A percentile compares a stretch with the other conserved stretches of the same genome.
Conservation (phyloP, 2,797 vertebrate species). For the Diplodus puntazzo region DNA sequence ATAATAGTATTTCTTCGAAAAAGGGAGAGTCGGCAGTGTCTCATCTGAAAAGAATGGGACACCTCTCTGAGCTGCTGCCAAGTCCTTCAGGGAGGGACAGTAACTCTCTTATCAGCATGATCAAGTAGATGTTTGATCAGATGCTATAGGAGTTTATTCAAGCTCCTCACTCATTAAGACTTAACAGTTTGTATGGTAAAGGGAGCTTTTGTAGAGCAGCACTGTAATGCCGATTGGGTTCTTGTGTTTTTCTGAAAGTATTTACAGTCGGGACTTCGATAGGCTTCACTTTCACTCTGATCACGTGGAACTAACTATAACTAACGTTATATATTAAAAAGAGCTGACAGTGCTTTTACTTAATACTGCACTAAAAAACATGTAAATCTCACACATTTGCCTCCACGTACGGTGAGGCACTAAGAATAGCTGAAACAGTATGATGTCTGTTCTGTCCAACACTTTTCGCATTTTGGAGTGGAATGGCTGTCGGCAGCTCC, state of each 20-base stretch:
- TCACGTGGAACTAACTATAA: not conserved
- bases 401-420: too few relatives aligned
- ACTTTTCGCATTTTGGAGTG: not conserved
- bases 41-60: slow-evolving; percentile 51
- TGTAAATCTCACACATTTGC: not conserved
- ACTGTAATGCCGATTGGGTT: too few relatives aligned
- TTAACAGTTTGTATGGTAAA: too few relatives aligned
- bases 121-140: not conserved
- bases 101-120: not conserved
- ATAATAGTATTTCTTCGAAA: slow-evolving; percentile 27
- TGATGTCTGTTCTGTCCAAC: not conserved
- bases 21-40: slow-evolving; percentile 39
- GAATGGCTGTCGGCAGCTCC: not conserved
- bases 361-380: too few relatives aligned
- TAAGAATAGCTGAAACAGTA: not conserved
- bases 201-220: not conserved
- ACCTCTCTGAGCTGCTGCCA: slow-evolving; percentile 15
- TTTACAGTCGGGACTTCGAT: not conserved
- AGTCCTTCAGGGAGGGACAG: not conserved
- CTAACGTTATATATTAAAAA: too few relatives aligned
- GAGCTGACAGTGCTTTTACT: too few relatives aligned
- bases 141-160: not conserved
- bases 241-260: not conserved
- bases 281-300: not conserved
- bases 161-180: not conserved